A percentile compares a stretch with the other conserved stretches of the same genome.
phyloP scores from a whole-genome alignment of 2,113 vertebrate genomes.

The Romanogobio albipinnatus region DNA sequence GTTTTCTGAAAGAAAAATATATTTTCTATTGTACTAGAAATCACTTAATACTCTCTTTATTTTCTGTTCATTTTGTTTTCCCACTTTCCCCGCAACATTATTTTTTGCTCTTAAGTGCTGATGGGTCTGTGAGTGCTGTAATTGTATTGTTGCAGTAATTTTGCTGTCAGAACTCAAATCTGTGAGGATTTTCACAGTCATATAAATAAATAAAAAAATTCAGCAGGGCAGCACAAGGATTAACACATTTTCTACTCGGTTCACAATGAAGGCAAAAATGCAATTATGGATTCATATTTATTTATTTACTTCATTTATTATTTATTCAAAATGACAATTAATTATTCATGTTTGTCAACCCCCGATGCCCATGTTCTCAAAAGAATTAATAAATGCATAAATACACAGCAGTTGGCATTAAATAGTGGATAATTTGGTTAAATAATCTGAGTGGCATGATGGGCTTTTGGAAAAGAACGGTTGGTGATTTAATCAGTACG shows the following conservation, averaged over 20 bases:
- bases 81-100: background rate
- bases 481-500: background rate
- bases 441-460: conserved; percentile 9
- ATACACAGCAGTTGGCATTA: background rate
- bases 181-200: background rate
- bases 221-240: background rate
- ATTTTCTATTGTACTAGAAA: background rate
- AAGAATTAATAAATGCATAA: conserved; percentile 9
- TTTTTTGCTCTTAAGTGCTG: background rate
- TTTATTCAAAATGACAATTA: conserved; percentile 15
- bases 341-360: conserved; percentile 2
- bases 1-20: background rate
- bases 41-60: background rate
- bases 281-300: conserved; percentile 5
- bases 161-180: conserved; percentile 20
- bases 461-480: background rate
- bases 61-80: background rate
- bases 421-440: conserved; percentile 9
- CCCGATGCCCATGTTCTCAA: background rate
- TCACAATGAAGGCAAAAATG: background rate
- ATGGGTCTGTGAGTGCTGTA: background rate
- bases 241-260: background rate
- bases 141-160: conserved; percentile 12
- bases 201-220: background rate
- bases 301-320: conserved; percentile 5